These are phyloP conservation scores for Chelonoidis abingdonii DNA, from an alignment of 2,113 vertebrate species.

Conservation along the genomic window DNA sequence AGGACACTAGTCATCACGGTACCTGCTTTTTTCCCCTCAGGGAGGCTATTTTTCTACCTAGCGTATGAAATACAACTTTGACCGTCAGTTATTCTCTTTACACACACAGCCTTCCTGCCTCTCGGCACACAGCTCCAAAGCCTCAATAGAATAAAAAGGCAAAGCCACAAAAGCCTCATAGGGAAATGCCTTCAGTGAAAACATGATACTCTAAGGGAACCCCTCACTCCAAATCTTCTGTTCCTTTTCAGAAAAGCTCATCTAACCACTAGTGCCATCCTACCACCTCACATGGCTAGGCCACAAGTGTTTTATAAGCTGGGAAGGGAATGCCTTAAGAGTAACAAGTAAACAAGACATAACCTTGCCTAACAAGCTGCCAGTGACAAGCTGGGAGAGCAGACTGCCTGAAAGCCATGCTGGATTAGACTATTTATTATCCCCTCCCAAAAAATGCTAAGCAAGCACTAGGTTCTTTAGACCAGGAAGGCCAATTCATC, in stretches of 20 bases:
- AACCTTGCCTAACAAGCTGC: constrained; percentile 4
- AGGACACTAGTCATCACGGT: not conserved
- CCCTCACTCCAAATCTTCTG: not conserved
- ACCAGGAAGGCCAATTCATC: not conserved
- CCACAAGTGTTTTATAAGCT: constrained; percentile 34
- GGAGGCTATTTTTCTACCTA: not conserved
- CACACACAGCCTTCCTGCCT: not conserved
- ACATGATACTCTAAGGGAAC: constrained; percentile 5
- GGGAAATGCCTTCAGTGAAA: constrained; percentile 51
- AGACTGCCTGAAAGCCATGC: not conserved
- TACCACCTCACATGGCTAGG: constrained; percentile 6
- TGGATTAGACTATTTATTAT: not conserved
- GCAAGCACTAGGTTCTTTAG: fast-evolving
- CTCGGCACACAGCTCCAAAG: constrained; percentile 19
- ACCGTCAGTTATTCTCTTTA: not conserved
- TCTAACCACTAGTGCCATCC: constrained; percentile 15
- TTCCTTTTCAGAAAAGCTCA: constrained; percentile 19
- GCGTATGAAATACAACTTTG: not conserved
- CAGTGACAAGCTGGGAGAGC: not conserved
- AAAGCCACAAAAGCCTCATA: constrained; percentile 36
- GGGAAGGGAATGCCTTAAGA: constrained; percentile 17
- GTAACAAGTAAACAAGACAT: not conserved
- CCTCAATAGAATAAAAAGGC: constrained; percentile 48
- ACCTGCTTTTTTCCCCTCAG: not conserved
- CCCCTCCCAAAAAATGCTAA: not conserved